Evolutionary conservation across 2,113 vertebrate genomes (phyloP), one percentile per base, ranked within the genome.

Genomic region (Sphyrna mokarran): DNA sequence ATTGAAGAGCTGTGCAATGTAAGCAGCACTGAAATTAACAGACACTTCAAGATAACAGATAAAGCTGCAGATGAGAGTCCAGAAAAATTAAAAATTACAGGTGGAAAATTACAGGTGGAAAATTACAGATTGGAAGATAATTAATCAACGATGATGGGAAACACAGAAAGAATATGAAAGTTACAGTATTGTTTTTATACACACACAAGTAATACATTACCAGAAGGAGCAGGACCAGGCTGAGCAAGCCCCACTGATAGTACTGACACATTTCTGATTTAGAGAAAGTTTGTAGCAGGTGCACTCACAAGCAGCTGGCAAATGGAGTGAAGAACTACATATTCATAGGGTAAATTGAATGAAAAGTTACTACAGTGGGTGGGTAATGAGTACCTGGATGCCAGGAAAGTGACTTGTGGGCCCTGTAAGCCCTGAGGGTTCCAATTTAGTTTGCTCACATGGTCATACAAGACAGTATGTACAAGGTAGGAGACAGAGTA

Each of bases 401-500:
- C 37, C 66, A 69, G 16, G 23, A 26, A n/a, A 23, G 23, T 94
- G 66, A 26, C 63, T 43, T 94, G 66, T 40, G 66, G 37, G 66
- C 66, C 29, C 0, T 48, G 43, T 89, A 29, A 58, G 33, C 48
- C 48, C 61, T 63, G 63, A 66, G 6, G 61, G 66, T 43, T 23
- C 63, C 37, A 72, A 95, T 95, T 95, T 40, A 72, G 94, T 95
- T 95, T 95, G 69, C 94, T 95, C 68, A 95, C 58, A 33, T 58
- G 87, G 54, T 90, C 87, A 90, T 61, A n/a, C 40, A 48, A 95
- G 68, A 72, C 94, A 76, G 69, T 76, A 95, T 72, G 69, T 76
- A 29, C 43, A 29, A 43, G 94, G 94, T 54, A 37, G 37, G 69
- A 43, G 68, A 76, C 69, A 95, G 33, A 94, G n/a, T 40, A 23